Conservation (phyloP, 2,797 vertebrate species). For the Taeniopygia guttata region DNA sequence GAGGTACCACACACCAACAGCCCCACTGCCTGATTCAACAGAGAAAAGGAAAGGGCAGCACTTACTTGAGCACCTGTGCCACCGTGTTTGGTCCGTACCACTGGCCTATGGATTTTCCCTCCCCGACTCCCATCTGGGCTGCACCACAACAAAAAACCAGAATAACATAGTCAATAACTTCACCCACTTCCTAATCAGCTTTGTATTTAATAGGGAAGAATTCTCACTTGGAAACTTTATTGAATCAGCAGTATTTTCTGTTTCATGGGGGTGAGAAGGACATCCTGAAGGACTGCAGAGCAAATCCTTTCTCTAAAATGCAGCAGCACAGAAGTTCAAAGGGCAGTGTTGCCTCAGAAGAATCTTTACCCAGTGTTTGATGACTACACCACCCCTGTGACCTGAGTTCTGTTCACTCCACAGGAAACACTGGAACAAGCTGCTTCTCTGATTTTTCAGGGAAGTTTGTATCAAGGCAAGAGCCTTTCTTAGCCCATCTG, state of each 20-base stretch:
- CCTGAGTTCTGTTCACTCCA: neutral
- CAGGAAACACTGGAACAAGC: neutral
- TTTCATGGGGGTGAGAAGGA: neutral
- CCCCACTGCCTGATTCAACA: neutral
- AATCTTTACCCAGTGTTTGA: neutral
- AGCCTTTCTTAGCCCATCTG: neutral
- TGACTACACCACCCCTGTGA: neutral
- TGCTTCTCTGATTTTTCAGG: neutral
- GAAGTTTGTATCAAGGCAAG: neutral
- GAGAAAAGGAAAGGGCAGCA: neutral
- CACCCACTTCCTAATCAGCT: neutral
- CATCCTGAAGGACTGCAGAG: neutral
- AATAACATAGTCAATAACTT: neutral
- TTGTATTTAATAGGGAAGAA: neutral
- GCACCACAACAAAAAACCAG: constrained; percentile 45
- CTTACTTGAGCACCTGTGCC: constrained; percentile 97
- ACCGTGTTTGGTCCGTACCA: constrained; percentile 99
- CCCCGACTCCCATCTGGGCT: constrained; percentile 99
- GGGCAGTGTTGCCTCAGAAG: neutral
- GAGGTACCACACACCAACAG: neutral
- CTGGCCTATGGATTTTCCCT: constrained; percentile 97
- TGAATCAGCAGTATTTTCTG: neutral
- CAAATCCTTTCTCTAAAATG: neutral
- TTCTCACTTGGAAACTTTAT: neutral
- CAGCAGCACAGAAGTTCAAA: neutral